phyloP scores from a whole-genome alignment of 2,113 vertebrate genomes.

The Guaruba guarouba region DNA sequence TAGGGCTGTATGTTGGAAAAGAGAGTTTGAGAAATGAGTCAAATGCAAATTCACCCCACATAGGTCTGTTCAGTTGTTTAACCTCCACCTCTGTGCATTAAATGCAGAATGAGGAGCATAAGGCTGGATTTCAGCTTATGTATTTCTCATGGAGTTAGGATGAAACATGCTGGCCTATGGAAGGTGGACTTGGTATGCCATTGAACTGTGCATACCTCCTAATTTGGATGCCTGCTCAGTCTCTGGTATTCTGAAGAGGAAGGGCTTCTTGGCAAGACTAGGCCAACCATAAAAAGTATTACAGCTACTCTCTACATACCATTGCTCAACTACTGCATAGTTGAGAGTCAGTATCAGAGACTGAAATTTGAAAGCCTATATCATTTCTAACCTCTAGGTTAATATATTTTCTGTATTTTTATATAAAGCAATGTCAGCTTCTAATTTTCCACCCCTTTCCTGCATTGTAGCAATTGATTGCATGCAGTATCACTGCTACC shows the following conservation, averaged over 20 bases:
- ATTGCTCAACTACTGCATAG: background rate
- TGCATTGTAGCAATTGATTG: background rate
- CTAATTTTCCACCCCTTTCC: background rate
- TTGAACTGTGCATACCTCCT: background rate
- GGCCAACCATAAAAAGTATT: background rate
- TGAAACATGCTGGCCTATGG: background rate
- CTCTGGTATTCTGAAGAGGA: background rate
- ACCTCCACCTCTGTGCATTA: background rate
- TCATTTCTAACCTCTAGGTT: background rate
- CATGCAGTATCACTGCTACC: background rate
- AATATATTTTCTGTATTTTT: background rate
- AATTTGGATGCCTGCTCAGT: background rate
- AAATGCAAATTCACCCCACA: background rate
- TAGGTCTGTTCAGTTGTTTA: background rate
- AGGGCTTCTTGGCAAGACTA: background rate
- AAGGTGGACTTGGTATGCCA: background rate
- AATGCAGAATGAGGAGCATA: accelerated
- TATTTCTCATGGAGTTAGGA: background rate
- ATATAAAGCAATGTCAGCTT: background rate
- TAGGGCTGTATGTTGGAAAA: background rate
- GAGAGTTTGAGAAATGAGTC: background rate
- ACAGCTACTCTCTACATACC: background rate
- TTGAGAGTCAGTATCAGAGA: background rate
- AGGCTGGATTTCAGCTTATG: background rate
- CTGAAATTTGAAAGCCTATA: background rate